A percentile compares a stretch with the other conserved stretches of the same genome.
These are phyloP conservation scores for Helicoverpa zea DNA, from an alignment of 1,140 invertebrate species.

Conservation along the genomic window DNA sequence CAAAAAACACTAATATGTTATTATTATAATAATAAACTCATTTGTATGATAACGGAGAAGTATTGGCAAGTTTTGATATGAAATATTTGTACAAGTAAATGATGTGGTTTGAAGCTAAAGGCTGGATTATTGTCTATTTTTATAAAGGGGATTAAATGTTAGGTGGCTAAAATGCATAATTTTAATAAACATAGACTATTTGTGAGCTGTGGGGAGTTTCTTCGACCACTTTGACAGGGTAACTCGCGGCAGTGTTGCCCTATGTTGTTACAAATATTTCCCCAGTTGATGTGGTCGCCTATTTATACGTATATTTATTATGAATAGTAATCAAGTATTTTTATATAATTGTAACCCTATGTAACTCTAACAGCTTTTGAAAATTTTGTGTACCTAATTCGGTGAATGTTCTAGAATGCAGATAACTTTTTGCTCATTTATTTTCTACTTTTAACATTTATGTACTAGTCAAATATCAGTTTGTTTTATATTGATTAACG, in stretches of 20 bases:
- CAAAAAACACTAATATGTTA: conserved; percentile 55
- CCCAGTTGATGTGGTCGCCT: conserved; percentile 36
- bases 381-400: conserved; percentile 35
- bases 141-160: conserved; percentile 75
- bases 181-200: conserved; percentile 52
- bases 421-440: conserved; percentile 64
- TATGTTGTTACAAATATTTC: neutral
- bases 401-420: conserved; percentile 15
- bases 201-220: conserved; percentile 34
- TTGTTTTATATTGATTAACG: conserved; percentile 62
- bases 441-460: conserved; percentile 60
- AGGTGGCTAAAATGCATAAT: conserved; percentile 78
- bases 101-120: conserved; percentile 50
- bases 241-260: neutral
- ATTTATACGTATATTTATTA: conserved; percentile 51
- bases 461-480: conserved; percentile 77
- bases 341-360: conserved; percentile 51
- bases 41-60: conserved; percentile 57
- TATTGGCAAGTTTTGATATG: conserved; percentile 71
- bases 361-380: conserved; percentile 26
- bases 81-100: conserved; percentile 64
- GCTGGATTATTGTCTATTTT: conserved; percentile 74
- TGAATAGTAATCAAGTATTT: conserved; percentile 51
- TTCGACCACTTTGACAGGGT: conserved; percentile 35
- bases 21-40: conserved; percentile 58